Base-by-base conservation (phyloP, 2,888 invertebrate species). In the Cabera pusaria region DNA sequence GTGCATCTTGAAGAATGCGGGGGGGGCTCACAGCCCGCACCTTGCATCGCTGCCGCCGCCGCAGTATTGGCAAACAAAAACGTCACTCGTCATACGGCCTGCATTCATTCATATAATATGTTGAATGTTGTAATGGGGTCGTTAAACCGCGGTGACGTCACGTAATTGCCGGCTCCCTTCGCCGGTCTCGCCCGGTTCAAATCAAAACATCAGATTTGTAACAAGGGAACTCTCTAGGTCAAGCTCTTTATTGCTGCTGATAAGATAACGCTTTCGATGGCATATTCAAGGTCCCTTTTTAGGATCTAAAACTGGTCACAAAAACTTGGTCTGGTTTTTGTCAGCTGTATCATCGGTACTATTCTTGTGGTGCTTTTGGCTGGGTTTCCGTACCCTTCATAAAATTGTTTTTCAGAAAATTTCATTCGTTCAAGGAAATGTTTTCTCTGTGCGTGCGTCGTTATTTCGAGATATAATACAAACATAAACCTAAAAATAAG, bases 21-120 rank as follows among this genome's bases (percentile, higher is more conserved):
- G 34, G 39, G 26, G 33, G 38, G 39, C 46, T 42, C 28, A 34
- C 40, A 40, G 44, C 43, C 53, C 61, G 63, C 64, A 70, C 66
- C 69, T 73, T 67, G 64, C 62, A 59, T 62, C 55, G 57, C 52
- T 46, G 12, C 23, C 6, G 6, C 44, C 3, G 2, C 44, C 43
- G 47, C 62, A 62, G 56, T 65, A 68, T 70, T 64, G 63, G 65
- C 65, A 64, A 68, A 73, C 64, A 75, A 79, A 78, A 81, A 77
- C 82, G 78, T 80, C 80, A 77, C 68, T 68, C 75, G 80, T 83
- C 81, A 81, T 77, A 79, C 80, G 70, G 80, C 63, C 63, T 87
- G 84, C 87, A 86, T 84, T 87, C 87, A 87, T 87, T 88, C 87
- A 84, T 84, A 81, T 42, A 82, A 79, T 82, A 83, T 84, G 81